These are phyloP conservation scores for Pegoplata infirma DNA, from an alignment of 2,888 invertebrate species.

Conservation along the genomic window DNA sequence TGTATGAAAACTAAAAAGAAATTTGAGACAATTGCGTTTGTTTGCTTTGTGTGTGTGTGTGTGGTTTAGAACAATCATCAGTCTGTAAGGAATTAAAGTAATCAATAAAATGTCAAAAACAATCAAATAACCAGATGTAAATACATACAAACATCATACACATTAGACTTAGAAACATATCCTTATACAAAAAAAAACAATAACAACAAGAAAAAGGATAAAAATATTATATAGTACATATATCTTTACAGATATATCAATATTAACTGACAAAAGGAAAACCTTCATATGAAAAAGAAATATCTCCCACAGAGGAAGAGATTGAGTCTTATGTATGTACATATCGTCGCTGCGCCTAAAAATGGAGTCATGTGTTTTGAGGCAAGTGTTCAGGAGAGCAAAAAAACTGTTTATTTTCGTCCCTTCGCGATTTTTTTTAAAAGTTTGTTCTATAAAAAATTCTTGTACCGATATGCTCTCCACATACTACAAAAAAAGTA, in stretches of 20 bases:
- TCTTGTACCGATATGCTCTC: too few species aligned
- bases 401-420: too few species aligned
- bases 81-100: conserved; percentile 11
- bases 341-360: too few species aligned
- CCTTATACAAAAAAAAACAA: neutral
- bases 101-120: conserved; percentile 46
- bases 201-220: neutral
- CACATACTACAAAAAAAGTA: too few species aligned
- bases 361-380: too few species aligned
- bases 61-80: neutral
- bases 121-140: conserved; percentile 13
- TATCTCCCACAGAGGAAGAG: neutral
- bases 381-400: too few species aligned
- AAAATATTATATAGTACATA: neutral
- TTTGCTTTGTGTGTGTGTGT: too few species aligned
- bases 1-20: too few species aligned
- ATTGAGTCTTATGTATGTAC: neutral
- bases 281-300: neutral
- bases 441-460: too few species aligned
- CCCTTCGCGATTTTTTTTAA: too few species aligned
- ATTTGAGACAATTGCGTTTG: too few species aligned
- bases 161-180: too few species aligned
- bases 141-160: neutral
- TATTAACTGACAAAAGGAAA: neutral
- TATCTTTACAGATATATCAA: neutral